A percentile compares a stretch with the other conserved stretches of the same genome.
phyloP scores from a whole-genome alignment of 2,797 vertebrate species.

The Syngnathus rostellatus region DNA sequence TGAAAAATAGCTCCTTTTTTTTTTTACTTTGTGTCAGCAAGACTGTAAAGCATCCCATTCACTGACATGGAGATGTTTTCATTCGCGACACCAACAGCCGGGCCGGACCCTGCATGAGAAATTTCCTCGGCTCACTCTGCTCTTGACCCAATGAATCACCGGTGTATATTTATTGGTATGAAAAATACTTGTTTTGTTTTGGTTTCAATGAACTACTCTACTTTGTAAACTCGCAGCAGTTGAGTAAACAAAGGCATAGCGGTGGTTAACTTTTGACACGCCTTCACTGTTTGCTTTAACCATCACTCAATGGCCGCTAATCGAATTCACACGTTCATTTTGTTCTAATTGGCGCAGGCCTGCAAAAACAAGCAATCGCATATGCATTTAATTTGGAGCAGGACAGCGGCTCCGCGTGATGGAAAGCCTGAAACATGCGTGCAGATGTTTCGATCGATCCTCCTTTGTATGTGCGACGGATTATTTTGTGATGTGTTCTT shows the following conservation, averaged over 20 bases:
- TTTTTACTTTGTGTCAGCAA: constrained; percentile 32
- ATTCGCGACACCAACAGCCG: constrained; percentile 3
- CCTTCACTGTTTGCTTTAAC: not conserved
- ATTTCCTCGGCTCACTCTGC: not conserved
- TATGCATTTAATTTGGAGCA: not conserved
- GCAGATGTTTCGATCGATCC: constrained; percentile 1
- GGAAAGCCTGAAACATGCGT: not conserved
- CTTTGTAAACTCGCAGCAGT: not conserved
- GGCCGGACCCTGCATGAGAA: not conserved
- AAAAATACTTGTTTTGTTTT: not conserved
- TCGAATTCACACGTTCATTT: constrained; percentile 2
- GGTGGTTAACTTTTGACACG: not conserved
- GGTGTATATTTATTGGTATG: not conserved
- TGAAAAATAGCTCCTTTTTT: constrained; percentile 29
- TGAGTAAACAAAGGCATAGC: not conserved
- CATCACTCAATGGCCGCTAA: not conserved
- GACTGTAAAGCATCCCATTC: constrained; percentile 34
- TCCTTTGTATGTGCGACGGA: not conserved
- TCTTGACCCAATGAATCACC: not conserved
- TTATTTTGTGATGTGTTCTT: not conserved
- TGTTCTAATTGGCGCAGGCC: constrained; percentile 4
- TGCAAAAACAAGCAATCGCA: constrained; percentile 5
- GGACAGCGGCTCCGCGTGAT: not conserved
- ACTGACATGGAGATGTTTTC: constrained; percentile 16
- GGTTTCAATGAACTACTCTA: not conserved